A percentile compares a stretch with the other conserved stretches of the same genome.
Conservation (phyloP, 2,888 invertebrate genomes). For the Brenthis hecate region DNA sequence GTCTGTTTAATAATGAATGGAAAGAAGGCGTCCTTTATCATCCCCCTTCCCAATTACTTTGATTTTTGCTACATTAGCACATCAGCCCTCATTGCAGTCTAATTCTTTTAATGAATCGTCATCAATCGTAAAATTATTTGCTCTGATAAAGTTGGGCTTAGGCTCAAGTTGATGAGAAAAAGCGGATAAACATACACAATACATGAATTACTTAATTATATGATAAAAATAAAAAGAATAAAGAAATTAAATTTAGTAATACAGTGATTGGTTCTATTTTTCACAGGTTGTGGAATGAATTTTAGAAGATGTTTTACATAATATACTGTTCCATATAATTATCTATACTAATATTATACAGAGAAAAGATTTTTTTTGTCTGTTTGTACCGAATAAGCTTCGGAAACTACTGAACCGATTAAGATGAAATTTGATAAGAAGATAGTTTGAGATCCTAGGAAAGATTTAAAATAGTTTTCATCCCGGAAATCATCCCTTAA, state of each 20-base stretch:
- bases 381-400: not conserved
- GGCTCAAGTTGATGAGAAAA: constrained; percentile 5
- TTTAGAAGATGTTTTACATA: too few relatives aligned
- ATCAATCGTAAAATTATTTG: constrained; percentile 63
- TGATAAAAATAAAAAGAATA: too few relatives aligned
- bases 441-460: too few relatives aligned
- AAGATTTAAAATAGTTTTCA: too few relatives aligned
- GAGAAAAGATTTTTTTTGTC: not conserved
- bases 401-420: too few relatives aligned
- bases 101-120: constrained; percentile 73
- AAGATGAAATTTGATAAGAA: too few relatives aligned
- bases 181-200: constrained; percentile 8
- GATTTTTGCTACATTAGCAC: constrained; percentile 52
- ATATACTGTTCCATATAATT: too few relatives aligned
- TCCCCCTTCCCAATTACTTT: constrained; percentile 42
- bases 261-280: too few relatives aligned
- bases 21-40: constrained; percentile 33
- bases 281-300: too few relatives aligned
- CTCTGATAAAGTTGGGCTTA: constrained; percentile 53
- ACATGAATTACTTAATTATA: too few relatives aligned
- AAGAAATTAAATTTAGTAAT: too few relatives aligned
- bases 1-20: constrained; percentile 31
- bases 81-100: constrained; percentile 55
- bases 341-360: not conserved
- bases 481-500: too few relatives aligned